These are phyloP conservation scores for Plumapathes pennacea DNA, from an alignment of 92 coral and sea anemone genomes.

Conservation along the genomic window DNA sequence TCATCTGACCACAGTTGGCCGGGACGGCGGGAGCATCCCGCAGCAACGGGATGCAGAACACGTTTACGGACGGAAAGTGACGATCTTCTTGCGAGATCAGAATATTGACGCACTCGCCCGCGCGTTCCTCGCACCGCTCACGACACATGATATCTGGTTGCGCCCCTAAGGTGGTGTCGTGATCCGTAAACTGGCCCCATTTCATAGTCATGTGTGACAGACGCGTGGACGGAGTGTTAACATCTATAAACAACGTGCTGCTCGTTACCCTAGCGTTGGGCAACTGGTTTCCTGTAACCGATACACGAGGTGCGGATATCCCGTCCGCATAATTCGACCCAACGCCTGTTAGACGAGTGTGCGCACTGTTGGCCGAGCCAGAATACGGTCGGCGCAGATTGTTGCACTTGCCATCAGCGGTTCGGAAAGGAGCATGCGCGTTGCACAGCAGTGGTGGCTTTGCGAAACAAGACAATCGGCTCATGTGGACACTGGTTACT, in stretches of 20 bases:
- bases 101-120: conserved; percentile 43
- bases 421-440: conserved; percentile 28
- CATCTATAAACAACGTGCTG: conserved; percentile 4
- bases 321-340: conserved; percentile 49
- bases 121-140: neutral
- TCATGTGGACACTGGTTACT: too few species aligned
- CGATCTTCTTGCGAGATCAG: conserved; percentile 24
- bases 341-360: conserved; percentile 40
- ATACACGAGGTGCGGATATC: conserved; percentile 34
- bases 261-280: conserved; percentile 44
- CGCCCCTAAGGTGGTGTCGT: conserved; percentile 61
- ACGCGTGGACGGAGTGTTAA: conserved; percentile 2
- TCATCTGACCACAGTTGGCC: conserved; percentile 1
- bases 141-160: conserved; percentile 15
- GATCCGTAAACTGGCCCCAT: conserved; percentile 73
- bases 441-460: too few species aligned
- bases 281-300: conserved; percentile 6
- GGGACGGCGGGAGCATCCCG: conserved; percentile 40
- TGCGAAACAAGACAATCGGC: too few species aligned
- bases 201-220: conserved; percentile 62
- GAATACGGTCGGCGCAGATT: conserved; percentile 37
- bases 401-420: conserved; percentile 64
- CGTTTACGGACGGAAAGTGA: neutral
- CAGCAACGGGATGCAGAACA: conserved; percentile 6
- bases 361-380: conserved; percentile 43